Percentiles rank a stretch among this genome's conserved stretches.
Evolutionary conservation across 2,888 invertebrate genomes (phyloP).

Genomic region (Tinea trinotella): DNA sequence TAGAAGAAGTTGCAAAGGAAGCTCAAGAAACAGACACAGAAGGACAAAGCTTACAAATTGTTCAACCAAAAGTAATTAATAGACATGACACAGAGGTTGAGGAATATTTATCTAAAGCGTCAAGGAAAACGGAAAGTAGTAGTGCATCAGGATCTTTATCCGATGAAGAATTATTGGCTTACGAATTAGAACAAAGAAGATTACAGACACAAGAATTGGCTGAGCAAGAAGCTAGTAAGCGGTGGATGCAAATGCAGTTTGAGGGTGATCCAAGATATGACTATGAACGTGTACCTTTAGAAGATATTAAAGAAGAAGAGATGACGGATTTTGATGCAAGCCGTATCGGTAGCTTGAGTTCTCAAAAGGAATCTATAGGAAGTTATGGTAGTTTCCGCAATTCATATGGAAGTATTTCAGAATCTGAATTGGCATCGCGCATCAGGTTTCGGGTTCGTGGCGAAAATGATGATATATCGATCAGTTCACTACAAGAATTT

Average conservation of each 20-base stretch:
- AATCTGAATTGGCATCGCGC: constrained; percentile 89
- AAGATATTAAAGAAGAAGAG: constrained; percentile 95
- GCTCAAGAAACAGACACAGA: constrained; percentile 87
- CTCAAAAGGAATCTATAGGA: constrained; percentile 85
- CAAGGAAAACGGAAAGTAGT: constrained; percentile 75
- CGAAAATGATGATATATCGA: constrained; percentile 94
- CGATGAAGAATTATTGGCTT: constrained; percentile 74
- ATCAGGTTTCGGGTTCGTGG: constrained; percentile 85
- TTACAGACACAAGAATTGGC: constrained; percentile 62
- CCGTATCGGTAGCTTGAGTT: constrained; percentile 82
- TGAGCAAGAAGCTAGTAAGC: constrained; percentile 81
- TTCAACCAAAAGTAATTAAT: constrained; percentile 62
- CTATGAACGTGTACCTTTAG: constrained; percentile 85
- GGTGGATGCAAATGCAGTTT: constrained; percentile 93
- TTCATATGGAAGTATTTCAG: constrained; percentile 92
- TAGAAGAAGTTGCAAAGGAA: constrained; percentile 90
- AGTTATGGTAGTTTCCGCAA: constrained; percentile 88
- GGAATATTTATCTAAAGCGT: constrained; percentile 78
- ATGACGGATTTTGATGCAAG: constrained; percentile 88
- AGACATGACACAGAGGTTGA: constrained; percentile 81
- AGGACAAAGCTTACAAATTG: constrained; percentile 84
- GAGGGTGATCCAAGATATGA: constrained; percentile 84
- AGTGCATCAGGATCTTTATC: constrained; percentile 71
- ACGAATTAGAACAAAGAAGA: constrained; percentile 78
- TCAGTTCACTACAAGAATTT: constrained; percentile 95